phyloP scores from a whole-genome alignment of 53 echinoderm and acorn worm species.

The Stichopus horrens region DNA sequence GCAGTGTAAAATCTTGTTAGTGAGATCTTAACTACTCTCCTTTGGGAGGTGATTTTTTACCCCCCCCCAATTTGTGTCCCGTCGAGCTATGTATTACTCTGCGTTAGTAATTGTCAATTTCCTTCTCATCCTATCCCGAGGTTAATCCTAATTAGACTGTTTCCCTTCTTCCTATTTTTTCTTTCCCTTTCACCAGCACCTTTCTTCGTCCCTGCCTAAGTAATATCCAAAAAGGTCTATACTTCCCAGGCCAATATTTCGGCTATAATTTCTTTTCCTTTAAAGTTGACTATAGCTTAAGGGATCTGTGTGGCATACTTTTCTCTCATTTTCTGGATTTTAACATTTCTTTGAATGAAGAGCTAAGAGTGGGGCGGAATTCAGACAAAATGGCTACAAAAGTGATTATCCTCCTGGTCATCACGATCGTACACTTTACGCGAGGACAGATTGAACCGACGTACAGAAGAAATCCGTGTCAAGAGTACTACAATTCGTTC shows the following conservation, averaged over 20 bases:
- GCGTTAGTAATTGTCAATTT: not conserved
- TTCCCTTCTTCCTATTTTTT: not conserved
- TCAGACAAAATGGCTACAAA: not conserved
- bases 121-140: not conserved
- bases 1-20: no score
- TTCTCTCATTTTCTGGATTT: no score
- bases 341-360: no score
- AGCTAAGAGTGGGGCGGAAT: no score
- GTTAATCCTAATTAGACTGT: not conserved
- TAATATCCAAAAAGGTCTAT: no score
- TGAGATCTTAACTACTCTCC: no score
- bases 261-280: not conserved
- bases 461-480: not conserved
- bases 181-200: not conserved
- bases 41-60: no score
- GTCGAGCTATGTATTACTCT: no score
- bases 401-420: not conserved
- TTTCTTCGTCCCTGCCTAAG: no score
- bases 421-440: not conserved
- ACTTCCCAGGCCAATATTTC: no score
- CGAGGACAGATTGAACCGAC: not conserved
- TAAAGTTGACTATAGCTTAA: not conserved
- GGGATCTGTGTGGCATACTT: not conserved
- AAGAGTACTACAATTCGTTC: conserved; percentile 32
- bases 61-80: no score